Evolutionary conservation across 2,797 vertebrate species (phyloP), one percentile per base, ranked within the genome.

Genomic region (Sebastes trivittatus): DNA sequence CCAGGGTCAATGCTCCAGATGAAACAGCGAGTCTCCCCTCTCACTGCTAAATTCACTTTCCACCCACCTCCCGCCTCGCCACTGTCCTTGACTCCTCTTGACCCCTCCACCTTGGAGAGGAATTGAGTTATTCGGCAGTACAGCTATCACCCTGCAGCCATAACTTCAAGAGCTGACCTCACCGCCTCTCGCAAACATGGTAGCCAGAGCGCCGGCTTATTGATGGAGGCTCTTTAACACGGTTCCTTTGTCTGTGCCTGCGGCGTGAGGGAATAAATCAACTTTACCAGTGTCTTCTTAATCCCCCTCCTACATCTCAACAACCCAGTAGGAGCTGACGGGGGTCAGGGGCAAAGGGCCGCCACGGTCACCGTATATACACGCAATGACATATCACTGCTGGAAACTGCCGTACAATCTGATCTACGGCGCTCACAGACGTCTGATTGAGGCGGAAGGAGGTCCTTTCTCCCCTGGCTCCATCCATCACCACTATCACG

Each of bases 31-130:
- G 72, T 75, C 84, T 82, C 77, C 66, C 65, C 58, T 80, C 75
- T 64, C 23, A 46, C 60, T 49, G 82, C 73, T 91, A 91, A 86
- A 94, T 92, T 92, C 88, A 91, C 91, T 91, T 89, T 93, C 72
- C 72, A 77, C 27, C 84, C 63, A 66, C 78, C 75, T 52, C 82
- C 70, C 3, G 20, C 71, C 74, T 75, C 58, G 23, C 64, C 69
- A 72, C 74, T 62, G 91, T 90, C 93, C 93, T 94, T 94, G 93
- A 93, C 93, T 90, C 89, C 91, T 88, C 88, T 93, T 94, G 91
- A 90, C 92, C 90, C 80, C 42, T 77, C 85, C 85, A 87, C 91
- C 91, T 94, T 81, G 73, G 80, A 67, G 68, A 68, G 77, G 64
- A 90, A 94, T 93, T 92, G 89, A 93, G 93, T 94, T 94, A 93